phyloP scores from a whole-genome alignment of 2,888 invertebrate species.

The Ichneumoninae sp. region DNA sequence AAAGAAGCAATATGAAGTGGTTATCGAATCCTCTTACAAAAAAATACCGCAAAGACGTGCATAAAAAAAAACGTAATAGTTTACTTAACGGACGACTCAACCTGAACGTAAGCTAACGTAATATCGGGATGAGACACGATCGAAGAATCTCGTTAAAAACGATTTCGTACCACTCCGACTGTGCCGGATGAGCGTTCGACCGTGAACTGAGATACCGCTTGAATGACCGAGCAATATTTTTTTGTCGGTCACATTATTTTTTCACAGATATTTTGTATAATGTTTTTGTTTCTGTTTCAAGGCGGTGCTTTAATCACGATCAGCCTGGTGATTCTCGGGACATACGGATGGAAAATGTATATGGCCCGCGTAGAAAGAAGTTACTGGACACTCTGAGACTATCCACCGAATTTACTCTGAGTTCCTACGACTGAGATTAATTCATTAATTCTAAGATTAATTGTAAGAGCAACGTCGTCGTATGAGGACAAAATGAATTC shows the following conservation, averaged over 20 bases:
- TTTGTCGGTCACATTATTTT: neutral
- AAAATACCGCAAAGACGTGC: neutral
- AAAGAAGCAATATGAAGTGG: too few species aligned
- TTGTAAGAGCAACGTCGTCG: neutral
- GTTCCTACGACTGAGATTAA: slow-evolving; percentile 24
- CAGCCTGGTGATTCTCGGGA: slow-evolving; percentile 16
- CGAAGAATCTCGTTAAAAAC: neutral
- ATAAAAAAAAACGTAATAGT: too few species aligned
- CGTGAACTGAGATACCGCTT: slow-evolving; percentile 10
- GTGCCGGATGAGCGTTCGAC: slow-evolving; percentile 6
- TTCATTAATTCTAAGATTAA: neutral
- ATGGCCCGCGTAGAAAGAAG: slow-evolving; percentile 32
- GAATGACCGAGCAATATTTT: neutral
- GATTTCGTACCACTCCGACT: neutral
- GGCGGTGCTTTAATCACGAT: slow-evolving; percentile 18
- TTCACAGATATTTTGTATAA: neutral
- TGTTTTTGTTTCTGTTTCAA: slow-evolving; percentile 20
- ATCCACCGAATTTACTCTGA: neutral
- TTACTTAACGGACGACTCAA: neutral
- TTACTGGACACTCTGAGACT: slow-evolving; percentile 28
- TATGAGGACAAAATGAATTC: neutral
- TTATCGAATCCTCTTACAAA: too few species aligned
- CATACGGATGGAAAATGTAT: slow-evolving; percentile 37
- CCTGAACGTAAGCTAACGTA: neutral
- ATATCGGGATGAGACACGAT: neutral